Evolutionary conservation across 2,113 vertebrate species (phyloP), one percentile per base, ranked within the genome.

Genomic region (Pangasianodon gigas): DNA sequence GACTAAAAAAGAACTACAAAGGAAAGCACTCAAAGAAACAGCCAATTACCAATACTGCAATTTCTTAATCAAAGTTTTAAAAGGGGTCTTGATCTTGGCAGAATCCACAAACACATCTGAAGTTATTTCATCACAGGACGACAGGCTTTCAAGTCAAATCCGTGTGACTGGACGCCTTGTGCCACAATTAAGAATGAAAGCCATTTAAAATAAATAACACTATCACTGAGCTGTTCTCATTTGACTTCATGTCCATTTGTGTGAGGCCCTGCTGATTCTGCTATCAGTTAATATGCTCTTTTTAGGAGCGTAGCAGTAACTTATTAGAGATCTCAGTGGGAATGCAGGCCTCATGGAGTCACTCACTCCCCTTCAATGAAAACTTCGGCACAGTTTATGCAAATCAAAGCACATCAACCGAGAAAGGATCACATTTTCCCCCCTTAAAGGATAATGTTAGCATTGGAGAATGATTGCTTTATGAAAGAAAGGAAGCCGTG

Each of bases 311-410:
- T 92, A 89, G 87, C 87, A 87, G 90, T 84, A 90, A 85, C 92
- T 94, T 90, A 94, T 93, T 93, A 94, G 87, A 89, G 67, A 82
- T 91, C 91, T 89, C 92, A 41, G 62, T 60, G 67, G 93, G 89
- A 85, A 80, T 84, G 75, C 80, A 2, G 18, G 32, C 0, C 85
- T 87, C 84, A 62, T 90, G 89, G 41, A 86, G 84, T 85, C 85
- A 80, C 52, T 75, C 84, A 83, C 56, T 89, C 86, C 88, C 89
- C 69, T 91, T 51, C 83, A 79, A 46, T 85, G 83, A 86, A 92
- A 81, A 90, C 83, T 88, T 88, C 13, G 41, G 58, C 60, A 52
- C 58, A 85, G 88, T 91, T 89, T 54, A 83, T 81, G 84, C 89
- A 81, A 91, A 93, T 87, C 82, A 88, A 69, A 90, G 84, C 80